A percentile compares a stretch with the other conserved stretches of the same genome.
Conservation (phyloP, 2,888 invertebrate genomes). For the Antheraea assamensis region DNA sequence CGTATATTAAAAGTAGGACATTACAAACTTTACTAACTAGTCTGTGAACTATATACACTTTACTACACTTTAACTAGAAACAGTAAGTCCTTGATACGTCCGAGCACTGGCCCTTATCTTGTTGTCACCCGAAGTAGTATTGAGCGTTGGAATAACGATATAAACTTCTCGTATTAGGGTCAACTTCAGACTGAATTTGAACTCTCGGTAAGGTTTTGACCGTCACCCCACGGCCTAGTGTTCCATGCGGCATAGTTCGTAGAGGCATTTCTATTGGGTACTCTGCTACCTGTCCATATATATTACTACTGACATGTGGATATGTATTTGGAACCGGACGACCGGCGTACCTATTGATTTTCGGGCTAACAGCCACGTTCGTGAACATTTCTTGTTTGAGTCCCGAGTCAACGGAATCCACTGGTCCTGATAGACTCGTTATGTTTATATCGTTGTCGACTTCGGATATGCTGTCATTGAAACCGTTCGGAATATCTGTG, state of each 20-base stretch:
- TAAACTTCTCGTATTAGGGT: slow-evolving; percentile 83
- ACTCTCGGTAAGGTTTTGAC: slow-evolving; percentile 74
- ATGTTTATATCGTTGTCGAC: slow-evolving; percentile 90
- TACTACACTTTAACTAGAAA: slow-evolving; percentile 78
- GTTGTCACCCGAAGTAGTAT: slow-evolving; percentile 90
- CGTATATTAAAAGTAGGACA: slow-evolving; percentile 78
- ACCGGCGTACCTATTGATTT: slow-evolving; percentile 77
- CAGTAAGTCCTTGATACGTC: slow-evolving; percentile 82
- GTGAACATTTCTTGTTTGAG: slow-evolving; percentile 74
- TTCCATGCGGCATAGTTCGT: slow-evolving; percentile 75
- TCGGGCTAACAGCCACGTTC: slow-evolving; percentile 71
- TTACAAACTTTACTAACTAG: slow-evolving; percentile 60
- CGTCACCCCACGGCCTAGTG: slow-evolving; percentile 72
- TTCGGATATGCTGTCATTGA: slow-evolving; percentile 94
- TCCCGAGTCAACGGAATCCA: slow-evolving; percentile 76
- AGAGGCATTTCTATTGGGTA: slow-evolving; percentile 80
- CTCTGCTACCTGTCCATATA: slow-evolving; percentile 79
- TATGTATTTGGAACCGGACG: slow-evolving; percentile 77
- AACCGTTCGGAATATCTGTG: slow-evolving; percentile 90
- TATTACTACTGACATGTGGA: slow-evolving; percentile 76
- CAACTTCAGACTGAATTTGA: slow-evolving; percentile 76
- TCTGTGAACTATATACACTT: slow-evolving; percentile 60
- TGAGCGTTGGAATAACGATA: slow-evolving; percentile 85
- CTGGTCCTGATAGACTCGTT: slow-evolving; percentile 85
- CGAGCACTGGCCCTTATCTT: slow-evolving; percentile 78